Base-by-base conservation (phyloP, 2,888 invertebrate species). In the Metellina segmentata region DNA sequence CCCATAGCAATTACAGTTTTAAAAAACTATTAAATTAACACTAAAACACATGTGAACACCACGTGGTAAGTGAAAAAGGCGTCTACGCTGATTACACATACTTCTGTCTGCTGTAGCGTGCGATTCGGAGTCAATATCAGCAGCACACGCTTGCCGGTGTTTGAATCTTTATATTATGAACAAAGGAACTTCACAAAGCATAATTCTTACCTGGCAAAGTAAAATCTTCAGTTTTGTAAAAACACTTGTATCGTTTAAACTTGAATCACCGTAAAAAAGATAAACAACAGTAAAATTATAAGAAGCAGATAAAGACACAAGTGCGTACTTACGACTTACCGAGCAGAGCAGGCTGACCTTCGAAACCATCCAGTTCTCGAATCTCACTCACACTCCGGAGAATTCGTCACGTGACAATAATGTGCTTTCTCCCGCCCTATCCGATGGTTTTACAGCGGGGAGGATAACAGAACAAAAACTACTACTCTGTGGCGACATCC, bases 391-490 rank as follows among this genome's bases (percentile, higher is more conserved):
- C 52, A 51, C 48, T 72, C 19, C 9, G 19, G 49, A 16, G 77
- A 77, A 75, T 72, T 53, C 19, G 89, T 89, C 89, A 89, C 89
- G 89, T 89, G 89, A 89, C 89, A 77, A 51, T 70, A 89, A 87
- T 75, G 89, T 89, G 89, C 89, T 20, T 51, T 34, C 48, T 77
- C 70, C 82, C 69, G 53, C 48, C 87, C 81, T 69, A 61, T 19
- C n/a, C 20, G 48, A n/a, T 16, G 81, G 34, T 74, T 69, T 52
- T 83, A 72, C 70, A 89, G 19, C 77, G 77, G 72, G 70, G 48
- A 69, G 53, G 89, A 89, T 82, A 89, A 89, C 89, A 77, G 89
- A 89, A 89, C 83, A 89, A 75, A 83, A 89, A 89, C 89, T 89
- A 81, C 75, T 88, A 78, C 82, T 69, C 71, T 75, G 20, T 71